Percentiles rank a stretch among this genome's conserved stretches.
Conservation (phyloP, 1,140 invertebrate genomes). For the Ruditapes philippinarum region DNA sequence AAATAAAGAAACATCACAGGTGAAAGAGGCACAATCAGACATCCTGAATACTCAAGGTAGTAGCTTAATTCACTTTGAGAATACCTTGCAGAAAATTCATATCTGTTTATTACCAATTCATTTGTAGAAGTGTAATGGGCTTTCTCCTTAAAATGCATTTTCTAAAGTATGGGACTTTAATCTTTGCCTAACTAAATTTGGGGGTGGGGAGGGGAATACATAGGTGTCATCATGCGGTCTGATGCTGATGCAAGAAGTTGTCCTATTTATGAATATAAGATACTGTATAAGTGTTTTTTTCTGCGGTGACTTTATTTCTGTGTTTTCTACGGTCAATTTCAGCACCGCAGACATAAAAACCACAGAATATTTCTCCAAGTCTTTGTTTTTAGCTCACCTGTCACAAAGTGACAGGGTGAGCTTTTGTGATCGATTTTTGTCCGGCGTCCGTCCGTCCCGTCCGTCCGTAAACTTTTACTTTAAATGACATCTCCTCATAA, state of each 20-base stretch:
- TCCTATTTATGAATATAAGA: slow-evolving; percentile 24
- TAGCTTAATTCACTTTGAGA: slow-evolving; percentile 1
- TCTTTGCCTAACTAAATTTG: slow-evolving; percentile 13
- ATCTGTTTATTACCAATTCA: slow-evolving; percentile 13
- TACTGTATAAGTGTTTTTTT: no score
- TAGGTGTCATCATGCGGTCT: slow-evolving; percentile 21
- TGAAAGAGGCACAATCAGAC: no score
- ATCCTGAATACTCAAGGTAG: slow-evolving; percentile 12
- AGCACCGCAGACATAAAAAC: no score
- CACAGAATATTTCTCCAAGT: no score
- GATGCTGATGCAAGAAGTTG: not conserved
- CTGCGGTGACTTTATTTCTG: no score
- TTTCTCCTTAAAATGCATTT: slow-evolving; percentile 6
- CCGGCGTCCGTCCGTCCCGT: no score
- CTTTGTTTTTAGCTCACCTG: no score
- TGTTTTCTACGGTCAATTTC: no score
- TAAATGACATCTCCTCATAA: no score
- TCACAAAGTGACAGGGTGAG: no score
- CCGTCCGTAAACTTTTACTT: no score
- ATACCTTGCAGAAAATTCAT: slow-evolving; percentile 20
- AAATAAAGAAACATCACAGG: slow-evolving; percentile 27
- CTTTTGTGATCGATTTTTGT: no score
- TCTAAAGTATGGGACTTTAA: not conserved
- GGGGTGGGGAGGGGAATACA: not conserved
- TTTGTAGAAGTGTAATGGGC: slow-evolving; percentile 23